A percentile compares a stretch with the other conserved stretches of the same genome.
These are phyloP conservation scores for Trichonephila clavipes DNA, from an alignment of 1,140 invertebrate species.

Conservation along the genomic window DNA sequence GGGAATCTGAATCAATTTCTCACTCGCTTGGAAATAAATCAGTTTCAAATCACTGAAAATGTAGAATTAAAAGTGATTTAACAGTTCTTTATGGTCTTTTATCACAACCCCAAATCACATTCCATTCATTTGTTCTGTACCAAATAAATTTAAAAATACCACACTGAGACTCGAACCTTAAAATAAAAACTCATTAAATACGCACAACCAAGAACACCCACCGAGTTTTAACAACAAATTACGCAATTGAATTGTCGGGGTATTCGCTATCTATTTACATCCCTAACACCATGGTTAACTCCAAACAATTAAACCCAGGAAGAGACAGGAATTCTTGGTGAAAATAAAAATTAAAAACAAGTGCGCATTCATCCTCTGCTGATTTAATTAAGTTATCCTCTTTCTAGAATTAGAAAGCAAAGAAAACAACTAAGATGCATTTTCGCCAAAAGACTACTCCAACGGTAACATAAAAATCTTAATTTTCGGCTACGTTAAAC, in stretches of 20 bases:
- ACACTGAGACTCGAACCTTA: not conserved
- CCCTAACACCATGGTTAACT: not conserved
- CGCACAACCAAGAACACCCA: not conserved
- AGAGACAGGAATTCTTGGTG: not conserved
- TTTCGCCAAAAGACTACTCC: not conserved
- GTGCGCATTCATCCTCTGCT: not conserved
- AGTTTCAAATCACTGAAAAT: not conserved
- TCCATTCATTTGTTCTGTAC: not conserved
- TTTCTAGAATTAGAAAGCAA: not conserved
- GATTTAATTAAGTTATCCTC: not conserved
- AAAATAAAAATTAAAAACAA: not conserved
- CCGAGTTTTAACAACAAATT: not conserved
- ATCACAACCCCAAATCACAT: not conserved
- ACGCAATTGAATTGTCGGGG: not conserved
- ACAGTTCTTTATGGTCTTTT: not conserved
- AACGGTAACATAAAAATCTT: slow-evolving; percentile 16
- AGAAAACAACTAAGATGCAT: not conserved
- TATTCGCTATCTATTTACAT: not conserved
- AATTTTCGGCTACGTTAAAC: not conserved
- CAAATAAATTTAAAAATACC: not conserved
- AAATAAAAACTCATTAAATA: not conserved
- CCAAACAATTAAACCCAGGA: not conserved
- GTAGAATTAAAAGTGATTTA: not conserved
- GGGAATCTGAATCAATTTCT: too few relatives aligned
- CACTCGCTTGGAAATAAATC: too few relatives aligned